Base-by-base conservation (phyloP, 2,113 vertebrate genomes). In the Chrysochloris asiatica region DNA sequence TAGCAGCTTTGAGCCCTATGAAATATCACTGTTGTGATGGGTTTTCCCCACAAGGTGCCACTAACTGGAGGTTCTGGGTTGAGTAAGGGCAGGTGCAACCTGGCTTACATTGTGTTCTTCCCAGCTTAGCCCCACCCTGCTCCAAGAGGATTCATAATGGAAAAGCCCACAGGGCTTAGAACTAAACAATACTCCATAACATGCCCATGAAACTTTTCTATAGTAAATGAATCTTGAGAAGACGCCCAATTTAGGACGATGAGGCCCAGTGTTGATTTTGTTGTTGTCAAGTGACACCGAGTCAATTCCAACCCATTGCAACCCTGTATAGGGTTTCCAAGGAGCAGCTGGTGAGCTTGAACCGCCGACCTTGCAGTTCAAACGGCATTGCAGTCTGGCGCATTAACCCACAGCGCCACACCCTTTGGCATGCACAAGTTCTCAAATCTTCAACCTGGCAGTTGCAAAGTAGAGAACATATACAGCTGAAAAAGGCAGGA, bases 101-200 rank as follows among this genome's bases (percentile, higher is more conserved):
- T 19, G 77, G 36, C 14, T 86, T 77, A 38, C 1, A 24, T 8
- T 47, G 5, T 50, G 12, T 1, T 33, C 19, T 83, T 73, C 61
- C 50, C 69, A 33, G 91, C 38, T 77, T 54, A 80, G 82, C 84
- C 67, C 84, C 91, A 80, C 89, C 93, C 87, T 30, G n/a, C 67
- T 85, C 69, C 54, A n/a, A 41, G 48, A 94, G 71, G 87, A 80
- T 89, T 95, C 91, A 88, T 59, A 69, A 80, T 63, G 78, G 83
- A 88, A 95, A 91, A 94, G 65, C 4, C 79, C 85, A 5, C 0
- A 87, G 56, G 82, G 72, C 50, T 54, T 8, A 80, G 48, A 88
- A 73, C 82, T 54, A 26, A 80, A 83, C n/a, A 85, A 54, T 16
- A 38, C 50, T 71, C 36, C 43, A 13, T 67, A 54, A 61, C 41